Percentiles rank a stretch among this genome's conserved stretches.
Conservation (phyloP, 2,888 invertebrate species). For the Ametastegia equiseti region DNA sequence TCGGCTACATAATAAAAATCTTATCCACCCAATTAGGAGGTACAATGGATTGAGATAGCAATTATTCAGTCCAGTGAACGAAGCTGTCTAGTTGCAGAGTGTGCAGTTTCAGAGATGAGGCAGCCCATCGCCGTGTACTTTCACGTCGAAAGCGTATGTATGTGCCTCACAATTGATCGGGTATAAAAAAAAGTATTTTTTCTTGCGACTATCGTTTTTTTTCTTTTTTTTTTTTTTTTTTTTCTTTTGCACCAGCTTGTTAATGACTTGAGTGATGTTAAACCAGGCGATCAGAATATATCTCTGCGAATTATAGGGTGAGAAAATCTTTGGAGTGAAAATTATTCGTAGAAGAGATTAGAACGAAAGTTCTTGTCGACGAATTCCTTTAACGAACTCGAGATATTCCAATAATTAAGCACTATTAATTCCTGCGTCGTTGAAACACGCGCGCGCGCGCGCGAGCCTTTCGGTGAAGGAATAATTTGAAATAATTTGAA, state of each 20-base stretch:
- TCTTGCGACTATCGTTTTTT: too few relatives aligned
- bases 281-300: not conserved
- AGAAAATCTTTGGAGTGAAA: not conserved
- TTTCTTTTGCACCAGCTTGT: not conserved
- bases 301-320: not conserved
- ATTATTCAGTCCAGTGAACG: not conserved
- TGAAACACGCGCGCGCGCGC: not conserved
- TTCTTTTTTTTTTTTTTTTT: not conserved
- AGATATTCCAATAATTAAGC: conserved; percentile 43
- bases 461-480: not conserved
- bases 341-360: conserved; percentile 36
- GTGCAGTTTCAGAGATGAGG: not conserved
- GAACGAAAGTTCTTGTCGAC: conserved; percentile 3
- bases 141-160: not conserved
- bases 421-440: conserved; percentile 45
- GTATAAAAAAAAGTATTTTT: too few relatives aligned
- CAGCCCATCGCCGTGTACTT: not conserved
- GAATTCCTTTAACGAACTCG: conserved; percentile 39
- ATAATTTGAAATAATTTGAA: conserved; percentile 44
- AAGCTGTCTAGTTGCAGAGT: not conserved
- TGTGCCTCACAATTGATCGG: not conserved
- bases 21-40: conserved; percentile 32
- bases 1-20: conserved; percentile 23
- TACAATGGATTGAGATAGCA: not conserved
- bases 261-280: conserved; percentile 2